Evolutionary conservation across 1,140 invertebrate genomes (phyloP).

Genomic region (Nymphalis io): DNA sequence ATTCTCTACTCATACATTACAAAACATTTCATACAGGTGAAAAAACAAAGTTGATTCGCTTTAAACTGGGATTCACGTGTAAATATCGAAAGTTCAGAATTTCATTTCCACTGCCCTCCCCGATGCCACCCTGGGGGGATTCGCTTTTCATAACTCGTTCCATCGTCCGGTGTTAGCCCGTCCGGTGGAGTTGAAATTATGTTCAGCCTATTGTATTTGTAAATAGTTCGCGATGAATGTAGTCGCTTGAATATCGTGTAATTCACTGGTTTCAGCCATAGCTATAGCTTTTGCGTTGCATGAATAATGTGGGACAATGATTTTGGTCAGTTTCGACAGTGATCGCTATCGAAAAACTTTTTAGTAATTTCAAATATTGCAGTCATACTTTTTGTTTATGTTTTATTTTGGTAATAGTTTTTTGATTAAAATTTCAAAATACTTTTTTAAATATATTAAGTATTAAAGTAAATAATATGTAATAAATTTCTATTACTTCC

Average conservation of each 20-base stretch:
- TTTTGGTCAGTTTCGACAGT: constrained; percentile 2
- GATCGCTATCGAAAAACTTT: constrained; percentile 1
- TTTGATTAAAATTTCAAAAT: neutral
- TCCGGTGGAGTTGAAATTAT: constrained; percentile 37
- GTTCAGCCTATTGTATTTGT: constrained; percentile 36
- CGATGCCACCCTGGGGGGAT: constrained; percentile 14
- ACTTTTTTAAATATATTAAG: too few species aligned
- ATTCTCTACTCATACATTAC: neutral
- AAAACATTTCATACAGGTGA: constrained; percentile 20
- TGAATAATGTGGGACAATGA: constrained; percentile 12
- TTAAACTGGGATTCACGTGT: constrained; percentile 49
- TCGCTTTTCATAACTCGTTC: constrained; percentile 34
- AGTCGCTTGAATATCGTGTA: constrained; percentile 4
- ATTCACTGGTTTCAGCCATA: neutral
- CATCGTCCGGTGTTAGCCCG: constrained; percentile 33
- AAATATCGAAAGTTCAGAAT: constrained; percentile 62
- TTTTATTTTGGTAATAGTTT: neutral
- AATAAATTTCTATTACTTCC: too few species aligned
- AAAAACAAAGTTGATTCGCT: constrained; percentile 46
- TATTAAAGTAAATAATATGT: too few species aligned
- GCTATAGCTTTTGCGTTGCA: neutral
- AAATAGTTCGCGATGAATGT: constrained; percentile 32
- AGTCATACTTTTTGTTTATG: neutral
- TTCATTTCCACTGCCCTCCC: constrained; percentile 49
- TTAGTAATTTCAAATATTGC: neutral